A percentile compares a stretch with the other conserved stretches of the same genome.
Evolutionary conservation across 2,888 invertebrate genomes (phyloP).

Genomic region (Caenorhabditis imperialis): DNA sequence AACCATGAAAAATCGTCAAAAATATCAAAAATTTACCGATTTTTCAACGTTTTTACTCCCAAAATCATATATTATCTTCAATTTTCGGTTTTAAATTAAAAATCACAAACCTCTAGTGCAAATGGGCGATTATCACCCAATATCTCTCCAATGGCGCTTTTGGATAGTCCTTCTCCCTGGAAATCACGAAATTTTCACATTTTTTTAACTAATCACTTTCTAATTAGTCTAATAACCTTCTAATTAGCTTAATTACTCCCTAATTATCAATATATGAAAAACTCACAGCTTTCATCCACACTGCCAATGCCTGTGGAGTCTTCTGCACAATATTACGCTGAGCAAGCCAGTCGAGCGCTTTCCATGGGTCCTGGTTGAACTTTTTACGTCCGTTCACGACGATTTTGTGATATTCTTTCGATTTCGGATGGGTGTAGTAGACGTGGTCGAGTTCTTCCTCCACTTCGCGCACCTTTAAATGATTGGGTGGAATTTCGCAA

Average conservation of each 20-base stretch:
- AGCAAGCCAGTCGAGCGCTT: constrained; percentile 60
- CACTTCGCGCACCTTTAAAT: constrained; percentile 57
- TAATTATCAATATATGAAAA: constrained; percentile 9
- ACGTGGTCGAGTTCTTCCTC: constrained; percentile 66
- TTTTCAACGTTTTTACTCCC: no score
- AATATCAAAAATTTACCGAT: no score
- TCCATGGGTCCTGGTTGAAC: constrained; percentile 60
- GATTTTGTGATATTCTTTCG: constrained; percentile 53
- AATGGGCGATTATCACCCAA: constrained; percentile 63
- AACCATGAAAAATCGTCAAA: no score
- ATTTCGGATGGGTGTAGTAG: constrained; percentile 65
- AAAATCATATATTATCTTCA: no score
- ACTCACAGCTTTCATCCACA: constrained; percentile 56
- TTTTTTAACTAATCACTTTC: constrained; percentile 7
- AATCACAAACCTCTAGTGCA: constrained; percentile 39
- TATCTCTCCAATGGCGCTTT: constrained; percentile 62
- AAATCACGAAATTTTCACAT: constrained; percentile 6
- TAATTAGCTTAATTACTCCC: not conserved
- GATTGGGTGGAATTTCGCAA: constrained; percentile 20
- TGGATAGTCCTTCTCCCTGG: constrained; percentile 64
- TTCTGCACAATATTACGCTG: constrained; percentile 56
- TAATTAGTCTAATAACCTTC: not conserved
- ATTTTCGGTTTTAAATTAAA: no score
- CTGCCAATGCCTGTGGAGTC: constrained; percentile 54
- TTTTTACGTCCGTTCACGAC: constrained; percentile 57